Percentiles rank a stretch among this genome's conserved stretches.
Conservation (phyloP, 2,797 vertebrate species). For the Enteromius afrohamiltoni region DNA sequence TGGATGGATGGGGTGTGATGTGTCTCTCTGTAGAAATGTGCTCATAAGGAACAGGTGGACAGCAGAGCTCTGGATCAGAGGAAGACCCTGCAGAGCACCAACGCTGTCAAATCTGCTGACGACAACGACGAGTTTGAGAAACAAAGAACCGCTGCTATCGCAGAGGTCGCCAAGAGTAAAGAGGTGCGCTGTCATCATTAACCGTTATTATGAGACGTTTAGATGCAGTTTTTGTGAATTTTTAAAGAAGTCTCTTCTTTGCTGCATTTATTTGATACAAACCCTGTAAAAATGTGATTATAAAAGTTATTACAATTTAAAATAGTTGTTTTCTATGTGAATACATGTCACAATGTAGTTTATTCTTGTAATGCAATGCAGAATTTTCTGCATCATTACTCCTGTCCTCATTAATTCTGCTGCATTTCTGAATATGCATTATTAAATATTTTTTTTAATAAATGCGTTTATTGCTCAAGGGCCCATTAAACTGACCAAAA, state of each 20-base stretch:
- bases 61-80: constrained; percentile 90
- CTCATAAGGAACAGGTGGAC: constrained; percentile 85
- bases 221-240: neutral
- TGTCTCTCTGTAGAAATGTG: constrained; percentile 80
- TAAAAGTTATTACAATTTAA: neutral
- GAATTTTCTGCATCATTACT: neutral
- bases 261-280: neutral
- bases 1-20: neutral
- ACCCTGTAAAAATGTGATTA: too few species aligned
- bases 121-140: constrained; percentile 98
- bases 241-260: neutral
- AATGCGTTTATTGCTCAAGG: neutral
- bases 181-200: constrained; percentile 78
- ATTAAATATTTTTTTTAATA: neutral
- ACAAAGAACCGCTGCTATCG: constrained; percentile 94
- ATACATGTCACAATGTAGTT: neutral
- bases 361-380: neutral
- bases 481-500: neutral
- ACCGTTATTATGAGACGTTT: neutral
- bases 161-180: constrained; percentile 96
- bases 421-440: neutral
- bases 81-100: constrained; percentile 89
- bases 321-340: neutral
- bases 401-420: neutral
- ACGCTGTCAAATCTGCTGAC: constrained; percentile 76